Base-by-base conservation (phyloP, 2,888 invertebrate genomes). In the Auanema freiburgensis region DNA sequence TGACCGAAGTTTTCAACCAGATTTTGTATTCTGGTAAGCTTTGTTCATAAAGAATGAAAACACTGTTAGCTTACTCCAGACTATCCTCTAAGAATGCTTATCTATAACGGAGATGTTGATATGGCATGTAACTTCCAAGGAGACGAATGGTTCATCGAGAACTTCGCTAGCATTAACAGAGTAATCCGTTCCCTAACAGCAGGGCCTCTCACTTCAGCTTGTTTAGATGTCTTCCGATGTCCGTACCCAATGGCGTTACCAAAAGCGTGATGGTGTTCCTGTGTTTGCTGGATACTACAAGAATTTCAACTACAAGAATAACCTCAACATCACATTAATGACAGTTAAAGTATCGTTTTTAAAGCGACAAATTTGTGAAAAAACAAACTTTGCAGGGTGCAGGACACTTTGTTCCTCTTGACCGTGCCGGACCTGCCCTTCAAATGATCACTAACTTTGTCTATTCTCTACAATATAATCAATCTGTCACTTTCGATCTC, bases 41-140 rank as follows among this genome's bases (percentile, higher is more conserved):
- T 44, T 24, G 11, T 18, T 1, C 8, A 40, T 41, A 12, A 16
- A 33, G n/a, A 12, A 16, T 3, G 8, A 14, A 21, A 4, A 21
- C 41, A n/a, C 2, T 6, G 6, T 55, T 25, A 11, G 21, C 44
- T 33, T 1, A n/a, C 6, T 54, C 14, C 57, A 62, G 59, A 46
- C 6, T 67, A 69, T 59, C 63, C 71, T 33, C 63, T 79, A 6
- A 66, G 66, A 14, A 59, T 75, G 62, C 65, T 80, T 12, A 71
- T 80, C 53, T 80, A 75, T 65, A 80, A 80, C 68, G 80, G 80
- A 65, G 78, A 77, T 53, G 76, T 69, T 25, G 80, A 81, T 57
- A 67, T 77, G 56, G 77, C 77, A 18, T 77, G 77, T 60, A 74
- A 80, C 52, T 79, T 72, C 57, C 57, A 77, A 54, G 80, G 80